Evolutionary conservation across 2,888 invertebrate genomes (phyloP), one percentile per base, ranked within the genome.

Genomic region (Chalcosyrphus nemorum): DNA sequence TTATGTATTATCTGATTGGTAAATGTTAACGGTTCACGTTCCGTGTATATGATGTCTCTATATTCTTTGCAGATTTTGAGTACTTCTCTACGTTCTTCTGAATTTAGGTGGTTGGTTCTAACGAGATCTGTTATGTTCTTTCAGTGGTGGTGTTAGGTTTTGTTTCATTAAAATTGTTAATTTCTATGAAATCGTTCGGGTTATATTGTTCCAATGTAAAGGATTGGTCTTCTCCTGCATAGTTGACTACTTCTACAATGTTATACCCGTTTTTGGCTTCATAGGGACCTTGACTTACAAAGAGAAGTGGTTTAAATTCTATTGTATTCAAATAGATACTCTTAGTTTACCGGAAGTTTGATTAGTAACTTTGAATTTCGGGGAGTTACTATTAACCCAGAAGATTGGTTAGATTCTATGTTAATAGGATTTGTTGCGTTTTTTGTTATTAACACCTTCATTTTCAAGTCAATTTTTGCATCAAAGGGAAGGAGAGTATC

Each of bases 1-100:
- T 13, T 32, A 15, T 71, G 74, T 17, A 65, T 63, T 4, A 72
- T 56, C 50, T 61, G 50, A 9, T 72, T 72, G 6, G 61, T 52
- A 6, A 72, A 72, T 0, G 43, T 19, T 2, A 74, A 35, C 2
- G 61, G n/a, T 41, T 61, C 32, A 3, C 52, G 43, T 32, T 61
- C 72, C 3, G 2, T 74, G 21, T 65, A 65, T n/a, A 74, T 61
- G 7, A 74, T 54, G 1, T 74, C 54, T 9, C 13, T 43, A 15
- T 54, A 74, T 27, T 24, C 19, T 3, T 63, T 52, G 17, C 72
- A 74, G 2, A 57, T 9, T 15, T 7, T 35, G 11, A 35, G 50
- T 7, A 52, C 4, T 52, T 29, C 9, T 9, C 5, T 32, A 2
- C 45, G 19, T 35, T 66, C 66, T 41, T 50, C 24, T 11, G 15